Evolutionary conservation across 2,113 vertebrate genomes (phyloP).

Genomic region (Paradisaea rubra): DNA sequence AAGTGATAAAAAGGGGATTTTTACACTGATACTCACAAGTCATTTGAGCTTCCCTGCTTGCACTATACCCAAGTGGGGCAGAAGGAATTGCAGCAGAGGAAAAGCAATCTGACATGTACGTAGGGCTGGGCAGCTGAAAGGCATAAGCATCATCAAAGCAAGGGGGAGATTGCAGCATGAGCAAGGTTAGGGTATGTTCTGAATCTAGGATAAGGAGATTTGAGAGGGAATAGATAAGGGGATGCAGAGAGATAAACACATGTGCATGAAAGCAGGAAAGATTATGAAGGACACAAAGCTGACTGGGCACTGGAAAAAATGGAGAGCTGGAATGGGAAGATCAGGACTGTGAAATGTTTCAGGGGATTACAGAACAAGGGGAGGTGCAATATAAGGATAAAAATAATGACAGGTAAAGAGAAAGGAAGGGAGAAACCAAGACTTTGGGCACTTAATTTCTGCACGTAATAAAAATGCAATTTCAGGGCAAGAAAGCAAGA

Average conservation of each 20-base stretch:
- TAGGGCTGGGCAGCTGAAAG: background rate
- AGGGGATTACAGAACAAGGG: background rate
- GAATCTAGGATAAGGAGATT: slow-evolving; percentile 21
- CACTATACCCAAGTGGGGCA: background rate
- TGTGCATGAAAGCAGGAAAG: background rate
- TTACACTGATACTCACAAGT: background rate
- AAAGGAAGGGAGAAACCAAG: background rate
- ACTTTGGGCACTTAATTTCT: background rate
- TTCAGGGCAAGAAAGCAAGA: background rate
- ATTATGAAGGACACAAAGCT: slow-evolving; percentile 16
- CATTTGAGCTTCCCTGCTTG: background rate
- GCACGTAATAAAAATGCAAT: background rate
- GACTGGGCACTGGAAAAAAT: background rate
- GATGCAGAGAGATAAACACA: background rate
- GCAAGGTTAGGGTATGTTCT: background rate
- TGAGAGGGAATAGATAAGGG: background rate
- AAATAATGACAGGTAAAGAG: background rate
- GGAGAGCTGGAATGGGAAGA: background rate
- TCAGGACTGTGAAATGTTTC: background rate
- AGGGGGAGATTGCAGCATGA: background rate
- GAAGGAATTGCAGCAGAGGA: background rate
- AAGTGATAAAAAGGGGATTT: background rate
- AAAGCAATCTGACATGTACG: background rate
- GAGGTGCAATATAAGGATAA: background rate
- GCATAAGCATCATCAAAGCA: background rate